Evolutionary conservation across 2,113 vertebrate species (phyloP).

Genomic region (Clarias magur): DNA sequence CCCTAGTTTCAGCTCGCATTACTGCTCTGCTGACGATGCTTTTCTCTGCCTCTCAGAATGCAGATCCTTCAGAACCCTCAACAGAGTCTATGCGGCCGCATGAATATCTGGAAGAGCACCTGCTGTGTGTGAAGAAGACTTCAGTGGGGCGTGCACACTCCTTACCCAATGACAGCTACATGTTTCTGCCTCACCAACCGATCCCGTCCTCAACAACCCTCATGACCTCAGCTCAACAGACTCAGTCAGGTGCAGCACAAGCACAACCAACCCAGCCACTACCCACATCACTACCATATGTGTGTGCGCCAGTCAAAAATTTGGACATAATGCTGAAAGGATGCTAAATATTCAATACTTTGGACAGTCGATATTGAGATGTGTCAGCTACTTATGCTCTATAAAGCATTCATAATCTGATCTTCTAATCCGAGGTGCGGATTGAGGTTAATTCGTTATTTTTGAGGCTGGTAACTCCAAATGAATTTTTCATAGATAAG

Average conservation of each 20-base stretch:
- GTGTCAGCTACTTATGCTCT: too few species aligned
- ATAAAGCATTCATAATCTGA: too few species aligned
- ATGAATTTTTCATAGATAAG: too few species aligned
- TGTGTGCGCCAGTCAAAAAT: too few species aligned
- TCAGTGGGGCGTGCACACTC: slow-evolving; percentile 92
- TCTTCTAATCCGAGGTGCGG: too few species aligned
- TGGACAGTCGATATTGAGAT: too few species aligned
- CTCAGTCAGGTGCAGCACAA: slow-evolving; percentile 62
- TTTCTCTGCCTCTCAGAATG: slow-evolving; percentile 63
- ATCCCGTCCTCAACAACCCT: slow-evolving; percentile 53
- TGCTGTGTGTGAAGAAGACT: slow-evolving; percentile 85
- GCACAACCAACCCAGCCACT: neutral
- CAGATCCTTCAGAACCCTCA: slow-evolving; percentile 27
- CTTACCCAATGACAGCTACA: slow-evolving; percentile 96
- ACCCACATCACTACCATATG: neutral
- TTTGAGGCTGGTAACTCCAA: too few species aligned
- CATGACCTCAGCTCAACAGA: slow-evolving; percentile 62
- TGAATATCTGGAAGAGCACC: slow-evolving; percentile 70
- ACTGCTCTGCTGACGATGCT: slow-evolving; percentile 44
- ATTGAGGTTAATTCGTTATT: too few species aligned
- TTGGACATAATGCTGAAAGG: too few species aligned
- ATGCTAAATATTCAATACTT: too few species aligned
- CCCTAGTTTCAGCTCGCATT: neutral
- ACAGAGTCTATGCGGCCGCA: slow-evolving; percentile 58
- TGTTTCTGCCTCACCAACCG: slow-evolving; percentile 76